A percentile compares a stretch with the other conserved stretches of the same genome.
These are phyloP conservation scores for Aulostomus chinensis DNA, from an alignment of 2,797 vertebrate genomes.

Conservation along the genomic window DNA sequence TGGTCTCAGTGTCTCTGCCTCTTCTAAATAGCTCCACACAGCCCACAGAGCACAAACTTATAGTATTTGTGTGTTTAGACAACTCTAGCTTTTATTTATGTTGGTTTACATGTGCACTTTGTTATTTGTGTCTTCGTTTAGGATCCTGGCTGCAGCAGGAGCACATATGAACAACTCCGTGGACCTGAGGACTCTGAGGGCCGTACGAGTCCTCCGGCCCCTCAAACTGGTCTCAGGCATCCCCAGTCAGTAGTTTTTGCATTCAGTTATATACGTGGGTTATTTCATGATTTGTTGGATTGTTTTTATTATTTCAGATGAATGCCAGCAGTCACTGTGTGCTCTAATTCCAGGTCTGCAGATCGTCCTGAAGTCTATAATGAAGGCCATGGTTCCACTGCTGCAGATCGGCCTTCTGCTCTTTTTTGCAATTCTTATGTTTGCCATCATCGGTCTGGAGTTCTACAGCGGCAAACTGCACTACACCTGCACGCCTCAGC, in stretches of 20 bases:
- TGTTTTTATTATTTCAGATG: background rate
- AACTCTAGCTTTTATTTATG: background rate
- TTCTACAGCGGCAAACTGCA: slow-evolving; percentile 97
- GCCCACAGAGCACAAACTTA: slow-evolving; percentile 30
- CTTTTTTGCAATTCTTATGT: slow-evolving; percentile 99
- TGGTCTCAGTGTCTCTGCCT: background rate
- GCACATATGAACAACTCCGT: slow-evolving; percentile 97
- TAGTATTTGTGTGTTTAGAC: too few relatives aligned
- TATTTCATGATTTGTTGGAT: too few relatives aligned
- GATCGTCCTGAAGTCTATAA: slow-evolving; percentile 98
- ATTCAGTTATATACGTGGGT: too few relatives aligned
- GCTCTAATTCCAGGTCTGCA: slow-evolving; percentile 85
- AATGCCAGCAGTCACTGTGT: background rate
- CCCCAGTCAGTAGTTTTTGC: slow-evolving; percentile 89
- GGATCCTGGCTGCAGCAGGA: slow-evolving; percentile 94
- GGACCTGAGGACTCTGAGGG: slow-evolving; percentile 94
- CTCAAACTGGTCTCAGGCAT: slow-evolving; percentile 99
- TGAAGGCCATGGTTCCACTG: slow-evolving; percentile 99
- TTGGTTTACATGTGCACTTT: slow-evolving; percentile 6
- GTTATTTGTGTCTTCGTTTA: slow-evolving; percentile 57
- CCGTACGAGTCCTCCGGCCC: slow-evolving; percentile 93
- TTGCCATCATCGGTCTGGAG: slow-evolving; percentile 98
- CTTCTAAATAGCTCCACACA: background rate
- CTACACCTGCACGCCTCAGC: slow-evolving; percentile 82
- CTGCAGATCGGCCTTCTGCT: slow-evolving; percentile 97